These are phyloP conservation scores for Ctenochaetus hawaiiensis DNA, from an alignment of 2,797 vertebrate species.

Conservation along the genomic window DNA sequence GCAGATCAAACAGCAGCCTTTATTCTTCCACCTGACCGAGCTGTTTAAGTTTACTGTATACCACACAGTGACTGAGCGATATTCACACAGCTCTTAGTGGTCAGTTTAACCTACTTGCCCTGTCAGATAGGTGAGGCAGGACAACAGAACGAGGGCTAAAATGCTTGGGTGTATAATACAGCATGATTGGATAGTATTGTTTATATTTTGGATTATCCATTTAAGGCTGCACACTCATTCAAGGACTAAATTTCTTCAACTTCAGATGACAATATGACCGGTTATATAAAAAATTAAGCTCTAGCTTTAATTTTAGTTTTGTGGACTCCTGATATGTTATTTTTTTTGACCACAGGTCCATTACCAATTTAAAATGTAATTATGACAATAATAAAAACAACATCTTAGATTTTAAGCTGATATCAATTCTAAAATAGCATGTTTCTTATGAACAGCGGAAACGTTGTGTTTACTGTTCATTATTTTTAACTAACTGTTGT, in stretches of 20 bases:
- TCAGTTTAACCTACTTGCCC: not conserved
- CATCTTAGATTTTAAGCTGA: too few relatives aligned
- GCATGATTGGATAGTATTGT: too few relatives aligned
- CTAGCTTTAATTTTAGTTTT: not conserved
- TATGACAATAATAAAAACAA: too few relatives aligned
- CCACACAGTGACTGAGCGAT: not conserved
- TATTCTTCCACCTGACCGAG: slow-evolving; percentile 33
- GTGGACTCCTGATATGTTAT: not conserved
- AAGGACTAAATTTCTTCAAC: not conserved
- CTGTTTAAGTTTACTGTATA: slow-evolving; percentile 20
- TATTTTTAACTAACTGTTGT: too few relatives aligned
- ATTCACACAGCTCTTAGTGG: not conserved
- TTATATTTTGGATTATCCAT: not conserved
- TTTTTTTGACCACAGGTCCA: not conserved
- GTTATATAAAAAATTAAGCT: not conserved
- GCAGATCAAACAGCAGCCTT: slow-evolving; percentile 38
- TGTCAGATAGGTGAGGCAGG: not conserved
- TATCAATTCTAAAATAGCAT: too few relatives aligned
- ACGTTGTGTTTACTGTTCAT: too few relatives aligned
- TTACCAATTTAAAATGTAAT: too few relatives aligned
- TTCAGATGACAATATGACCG: not conserved
- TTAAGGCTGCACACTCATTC: not conserved
- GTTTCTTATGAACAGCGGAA: too few relatives aligned
- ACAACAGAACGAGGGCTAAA: not conserved
- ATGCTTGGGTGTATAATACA: too few relatives aligned